Evolutionary conservation across 2,888 invertebrate genomes (phyloP).

Genomic region (Morinoia aosen): DNA sequence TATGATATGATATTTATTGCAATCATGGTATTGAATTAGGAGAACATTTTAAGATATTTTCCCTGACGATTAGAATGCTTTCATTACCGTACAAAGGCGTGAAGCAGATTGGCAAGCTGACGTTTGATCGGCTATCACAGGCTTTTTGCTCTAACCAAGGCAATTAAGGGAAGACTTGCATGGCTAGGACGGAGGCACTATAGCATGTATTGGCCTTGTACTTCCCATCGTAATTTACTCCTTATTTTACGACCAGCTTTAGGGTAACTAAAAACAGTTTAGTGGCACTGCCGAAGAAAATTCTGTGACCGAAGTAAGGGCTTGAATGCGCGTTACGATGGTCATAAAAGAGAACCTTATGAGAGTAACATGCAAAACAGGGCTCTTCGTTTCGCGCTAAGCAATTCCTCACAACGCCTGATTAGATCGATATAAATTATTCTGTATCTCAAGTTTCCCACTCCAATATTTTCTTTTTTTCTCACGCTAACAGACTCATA

Average conservation of each 20-base stretch:
- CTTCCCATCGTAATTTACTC: constrained; percentile 1
- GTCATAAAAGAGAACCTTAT: not conserved
- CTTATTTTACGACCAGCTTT: not conserved
- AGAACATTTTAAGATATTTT: not conserved
- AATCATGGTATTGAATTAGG: not conserved
- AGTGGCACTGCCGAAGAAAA: not conserved
- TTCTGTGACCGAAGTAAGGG: not conserved
- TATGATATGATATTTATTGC: too few relatives aligned
- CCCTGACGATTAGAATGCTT: not conserved
- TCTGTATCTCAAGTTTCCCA: not conserved
- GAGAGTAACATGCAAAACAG: constrained; percentile 24
- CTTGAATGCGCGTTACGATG: not conserved
- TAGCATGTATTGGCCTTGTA: constrained; percentile 20
- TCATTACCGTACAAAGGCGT: not conserved
- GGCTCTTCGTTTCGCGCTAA: not conserved
- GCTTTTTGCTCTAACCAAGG: not conserved
- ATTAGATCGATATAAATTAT: not conserved
- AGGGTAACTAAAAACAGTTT: constrained; percentile 34
- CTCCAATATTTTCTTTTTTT: not conserved
- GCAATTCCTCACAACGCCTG: not conserved
- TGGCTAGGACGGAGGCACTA: not conserved
- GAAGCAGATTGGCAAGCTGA: not conserved
- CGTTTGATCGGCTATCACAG: not conserved
- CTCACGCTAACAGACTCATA: not conserved
- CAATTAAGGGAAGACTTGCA: constrained; percentile 7